Base-by-base conservation (phyloP, 2,888 invertebrate genomes). In the Phlogophora meticulosa region DNA sequence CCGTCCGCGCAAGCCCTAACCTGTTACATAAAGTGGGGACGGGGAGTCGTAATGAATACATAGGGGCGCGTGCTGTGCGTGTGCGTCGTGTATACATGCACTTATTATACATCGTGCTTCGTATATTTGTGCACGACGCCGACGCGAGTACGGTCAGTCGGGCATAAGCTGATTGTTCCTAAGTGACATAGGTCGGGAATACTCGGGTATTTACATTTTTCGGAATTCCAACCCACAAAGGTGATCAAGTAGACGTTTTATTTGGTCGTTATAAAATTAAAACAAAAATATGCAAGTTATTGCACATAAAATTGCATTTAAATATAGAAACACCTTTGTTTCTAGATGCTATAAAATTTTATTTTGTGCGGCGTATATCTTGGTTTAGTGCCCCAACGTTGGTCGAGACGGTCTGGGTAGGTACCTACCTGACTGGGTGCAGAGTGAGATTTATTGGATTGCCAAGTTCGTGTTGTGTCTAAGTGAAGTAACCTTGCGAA, bases 111-210 rank as follows among this genome's bases (percentile, higher is more conserved):
- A 28, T 46, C 79, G 83, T 82, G 76, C 72, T 70, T 70, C 53
- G 58, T 71, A 76, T 76, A 78, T 80, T 80, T 78, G 80, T 81
- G 78, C 82, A 74, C 65, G 78, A 78, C 72, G 64, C 82, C 65
- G 78, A 77, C 72, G 64, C 81, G 82, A 76, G 83, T 75, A 81
- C 91, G 90, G 92, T 92, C 91, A 92, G 82, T 90, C 86, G 90
- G 88, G 79, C 90, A 91, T 86, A 64, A 60, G 42, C 78, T 78
- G 78, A 83, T 80, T 85, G 78, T 84, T 87, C 78, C 80, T 76
- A 60, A 83, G 87, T 91, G 88, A 80, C 88, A 84, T 91, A 93
- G 93, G 91, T 93, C 93, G 88, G 88, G 86, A 84, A 79, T 79
- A 62, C 53, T 70, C 63, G 57, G 49, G 51, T 68, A 69, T 55